phyloP scores from a whole-genome alignment of 2,797 vertebrate species.

The Nannoperca australis region DNA sequence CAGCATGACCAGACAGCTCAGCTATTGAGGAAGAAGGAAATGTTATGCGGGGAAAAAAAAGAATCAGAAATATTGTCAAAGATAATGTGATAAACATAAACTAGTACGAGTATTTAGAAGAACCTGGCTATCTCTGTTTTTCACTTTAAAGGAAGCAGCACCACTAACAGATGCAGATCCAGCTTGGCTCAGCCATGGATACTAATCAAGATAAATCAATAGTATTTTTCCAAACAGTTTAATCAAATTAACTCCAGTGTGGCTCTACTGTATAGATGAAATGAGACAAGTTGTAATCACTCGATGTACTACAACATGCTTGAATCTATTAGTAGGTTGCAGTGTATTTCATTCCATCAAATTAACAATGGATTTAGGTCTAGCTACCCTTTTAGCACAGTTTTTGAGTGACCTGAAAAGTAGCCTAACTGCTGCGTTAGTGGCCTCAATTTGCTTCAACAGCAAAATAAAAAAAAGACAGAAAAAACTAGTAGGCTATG shows the following conservation, averaged over 20 bases:
- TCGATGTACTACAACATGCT: conserved; percentile 48
- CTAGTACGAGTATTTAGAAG: neutral
- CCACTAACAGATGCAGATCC: conserved; percentile 6
- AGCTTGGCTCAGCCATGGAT: conserved; percentile 21
- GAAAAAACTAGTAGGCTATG: conserved; percentile 49
- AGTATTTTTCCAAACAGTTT: conserved; percentile 62
- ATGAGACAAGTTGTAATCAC: conserved; percentile 41
- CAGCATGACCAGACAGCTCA: conserved; percentile 17
- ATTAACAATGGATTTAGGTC: conserved; percentile 79
- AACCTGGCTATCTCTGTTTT: neutral
- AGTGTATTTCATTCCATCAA: conserved; percentile 72
- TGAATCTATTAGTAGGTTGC: conserved; percentile 63
- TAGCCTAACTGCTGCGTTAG: conserved; percentile 71
- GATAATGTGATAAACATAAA: conserved; percentile 4
- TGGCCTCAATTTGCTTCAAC: conserved; percentile 77
- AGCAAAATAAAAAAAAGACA: conserved; percentile 41
- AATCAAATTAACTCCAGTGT: conserved; percentile 62
- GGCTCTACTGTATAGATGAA: conserved; percentile 18
- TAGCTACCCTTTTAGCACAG: conserved; percentile 70
- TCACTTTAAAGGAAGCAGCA: conserved; percentile 3
- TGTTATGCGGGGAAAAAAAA: neutral
- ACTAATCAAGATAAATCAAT: conserved; percentile 72
- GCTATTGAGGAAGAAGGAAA: neutral
- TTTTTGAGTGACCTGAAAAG: conserved; percentile 81
- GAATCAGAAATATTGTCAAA: conserved; percentile 11